These are phyloP conservation scores for Brachyhypopomus gauderio DNA, from an alignment of 2,113 vertebrate genomes.

Conservation along the genomic window DNA sequence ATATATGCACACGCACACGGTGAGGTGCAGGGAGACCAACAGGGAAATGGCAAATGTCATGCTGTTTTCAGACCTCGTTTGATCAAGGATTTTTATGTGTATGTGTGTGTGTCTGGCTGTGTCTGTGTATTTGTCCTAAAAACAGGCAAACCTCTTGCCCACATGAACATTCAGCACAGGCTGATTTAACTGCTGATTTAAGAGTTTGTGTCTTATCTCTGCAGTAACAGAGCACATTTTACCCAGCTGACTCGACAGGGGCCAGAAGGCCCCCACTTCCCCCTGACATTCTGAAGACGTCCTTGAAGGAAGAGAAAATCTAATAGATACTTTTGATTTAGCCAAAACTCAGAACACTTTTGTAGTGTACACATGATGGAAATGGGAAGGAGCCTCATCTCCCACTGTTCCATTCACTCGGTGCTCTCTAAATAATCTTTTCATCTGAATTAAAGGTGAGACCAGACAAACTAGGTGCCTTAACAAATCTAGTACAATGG, in stretches of 20 bases:
- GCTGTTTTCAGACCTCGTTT: constrained; percentile 64
- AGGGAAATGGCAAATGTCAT: constrained; percentile 66
- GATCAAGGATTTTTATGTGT: constrained; percentile 55
- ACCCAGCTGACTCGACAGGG: constrained; percentile 22
- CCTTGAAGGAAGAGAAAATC: constrained; percentile 14
- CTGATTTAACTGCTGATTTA: constrained; percentile 48
- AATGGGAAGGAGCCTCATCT: background rate
- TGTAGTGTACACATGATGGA: background rate
- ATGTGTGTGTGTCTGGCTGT: background rate
- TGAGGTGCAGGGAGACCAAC: constrained; percentile 54
- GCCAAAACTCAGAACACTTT: background rate
- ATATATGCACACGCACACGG: constrained; percentile 50
- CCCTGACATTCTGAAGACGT: background rate
- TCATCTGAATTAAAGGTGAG: background rate
- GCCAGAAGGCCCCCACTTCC: background rate
- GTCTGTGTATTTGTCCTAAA: constrained; percentile 44
- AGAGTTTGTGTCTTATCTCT: constrained; percentile 32
- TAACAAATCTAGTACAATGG: background rate
- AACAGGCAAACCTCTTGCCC: constrained; percentile 54
- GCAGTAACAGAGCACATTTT: constrained; percentile 22
- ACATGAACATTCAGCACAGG: constrained; percentile 61
- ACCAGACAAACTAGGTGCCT: background rate
- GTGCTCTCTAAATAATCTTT: background rate
- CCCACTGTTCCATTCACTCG: background rate
- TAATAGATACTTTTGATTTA: constrained; percentile 13